Evolutionary conservation across 2,888 invertebrate species (phyloP).

Genomic region (Matsumyia berberina): DNA sequence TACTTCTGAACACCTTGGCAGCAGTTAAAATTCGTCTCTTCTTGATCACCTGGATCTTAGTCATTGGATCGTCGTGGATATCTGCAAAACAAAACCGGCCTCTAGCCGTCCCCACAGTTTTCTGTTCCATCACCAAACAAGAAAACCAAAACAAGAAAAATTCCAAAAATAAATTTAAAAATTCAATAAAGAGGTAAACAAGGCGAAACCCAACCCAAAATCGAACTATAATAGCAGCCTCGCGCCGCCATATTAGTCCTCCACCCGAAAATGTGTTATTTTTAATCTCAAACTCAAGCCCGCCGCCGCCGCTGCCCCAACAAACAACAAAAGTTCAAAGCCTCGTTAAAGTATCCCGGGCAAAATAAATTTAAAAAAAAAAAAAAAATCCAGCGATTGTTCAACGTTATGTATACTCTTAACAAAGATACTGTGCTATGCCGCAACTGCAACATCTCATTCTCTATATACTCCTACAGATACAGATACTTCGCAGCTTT

Average conservation of each 20-base stretch:
- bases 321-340: slow-evolving; percentile 65
- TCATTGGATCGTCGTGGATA: not conserved
- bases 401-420: slow-evolving; percentile 61
- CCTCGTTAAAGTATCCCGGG: slow-evolving; percentile 50
- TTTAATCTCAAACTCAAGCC: slow-evolving; percentile 46
- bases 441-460: slow-evolving; percentile 13
- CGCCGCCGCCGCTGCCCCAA: slow-evolving; percentile 8
- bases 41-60: not conserved
- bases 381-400: slow-evolving; percentile 52
- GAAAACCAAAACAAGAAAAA: not conserved
- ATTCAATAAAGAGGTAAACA: slow-evolving; percentile 48
- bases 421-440: slow-evolving; percentile 70
- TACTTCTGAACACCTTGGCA: too few species aligned
- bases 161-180: slow-evolving; percentile 3
- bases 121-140: not conserved
- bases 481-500: slow-evolving; percentile 39
- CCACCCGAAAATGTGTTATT: slow-evolving; percentile 62
- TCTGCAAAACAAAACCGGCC: not conserved
- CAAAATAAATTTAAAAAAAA: slow-evolving; percentile 18
- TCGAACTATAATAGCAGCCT: slow-evolving; percentile 7
- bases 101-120: not conserved
- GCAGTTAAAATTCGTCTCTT: too few species aligned
- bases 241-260: slow-evolving; percentile 34
- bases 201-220: slow-evolving; percentile 57
- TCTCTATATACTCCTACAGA: slow-evolving; percentile 48